Conservation (phyloP, 2,113 vertebrate species). For the Rhombomys opimus region DNA sequence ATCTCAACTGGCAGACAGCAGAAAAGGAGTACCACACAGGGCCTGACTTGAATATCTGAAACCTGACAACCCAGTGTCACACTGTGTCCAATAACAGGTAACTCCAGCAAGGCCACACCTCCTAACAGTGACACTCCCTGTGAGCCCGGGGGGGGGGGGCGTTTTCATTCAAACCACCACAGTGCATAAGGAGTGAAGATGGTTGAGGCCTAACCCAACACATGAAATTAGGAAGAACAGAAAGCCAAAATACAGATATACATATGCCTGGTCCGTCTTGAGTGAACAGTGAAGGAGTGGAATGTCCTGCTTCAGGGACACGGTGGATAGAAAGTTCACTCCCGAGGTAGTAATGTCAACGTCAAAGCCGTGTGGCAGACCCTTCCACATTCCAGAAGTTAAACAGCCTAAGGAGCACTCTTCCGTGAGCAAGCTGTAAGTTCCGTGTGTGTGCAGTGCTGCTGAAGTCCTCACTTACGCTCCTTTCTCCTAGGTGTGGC, state of each 20-base stretch:
- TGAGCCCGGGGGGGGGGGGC: background rate
- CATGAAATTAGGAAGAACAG: background rate
- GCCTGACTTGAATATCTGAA: no score
- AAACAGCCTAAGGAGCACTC: background rate
- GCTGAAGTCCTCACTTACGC: background rate
- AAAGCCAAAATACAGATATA: background rate
- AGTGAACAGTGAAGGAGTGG: background rate
- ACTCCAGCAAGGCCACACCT: background rate
- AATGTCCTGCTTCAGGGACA: constrained; percentile 8
- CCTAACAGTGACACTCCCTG: background rate
- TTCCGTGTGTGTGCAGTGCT: background rate
- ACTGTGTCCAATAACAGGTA: background rate
- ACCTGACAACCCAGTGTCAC: background rate
- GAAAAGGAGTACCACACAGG: background rate
- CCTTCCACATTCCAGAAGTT: background rate
- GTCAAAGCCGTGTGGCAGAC: background rate
- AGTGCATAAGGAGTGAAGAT: background rate
- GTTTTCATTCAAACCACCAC: background rate
- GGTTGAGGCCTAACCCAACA: background rate
- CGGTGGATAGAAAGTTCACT: background rate
- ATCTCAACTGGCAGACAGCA: background rate
- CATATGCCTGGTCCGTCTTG: background rate
- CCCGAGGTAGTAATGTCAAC: background rate
- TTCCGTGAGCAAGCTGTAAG: background rate
- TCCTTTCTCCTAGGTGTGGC: background rate